A percentile compares a stretch with the other conserved stretches of the same genome.
Conservation (phyloP, 2,797 vertebrate species). For the Astyanax mexicanus region DNA sequence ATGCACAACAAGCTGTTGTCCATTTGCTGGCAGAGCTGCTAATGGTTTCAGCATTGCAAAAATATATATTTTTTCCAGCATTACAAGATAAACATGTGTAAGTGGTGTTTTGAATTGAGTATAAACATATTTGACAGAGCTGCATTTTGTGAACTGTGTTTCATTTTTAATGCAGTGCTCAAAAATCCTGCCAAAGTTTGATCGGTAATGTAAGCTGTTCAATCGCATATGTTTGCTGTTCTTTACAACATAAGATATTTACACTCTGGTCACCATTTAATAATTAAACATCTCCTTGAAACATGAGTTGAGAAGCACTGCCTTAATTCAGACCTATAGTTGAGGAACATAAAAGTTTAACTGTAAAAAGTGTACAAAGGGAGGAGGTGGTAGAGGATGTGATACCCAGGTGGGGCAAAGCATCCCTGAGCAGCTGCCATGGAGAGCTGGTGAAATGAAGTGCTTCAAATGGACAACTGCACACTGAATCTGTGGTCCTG, state of each 20-base stretch:
- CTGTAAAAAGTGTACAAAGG: slow-evolving; percentile 9
- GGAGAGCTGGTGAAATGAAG: slow-evolving; percentile 62
- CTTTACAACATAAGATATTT: background rate
- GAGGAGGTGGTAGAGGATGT: slow-evolving; percentile 55
- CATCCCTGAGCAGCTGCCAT: slow-evolving; percentile 68
- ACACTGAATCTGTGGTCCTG: slow-evolving; percentile 72
- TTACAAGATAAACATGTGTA: too few relatives aligned
- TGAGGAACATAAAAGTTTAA: slow-evolving; percentile 24
- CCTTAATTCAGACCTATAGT: background rate
- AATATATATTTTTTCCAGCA: too few relatives aligned
- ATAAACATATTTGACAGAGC: background rate
- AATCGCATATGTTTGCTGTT: background rate
- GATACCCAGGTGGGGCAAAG: slow-evolving; percentile 49
- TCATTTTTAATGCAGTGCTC: background rate
- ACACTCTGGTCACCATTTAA: background rate
- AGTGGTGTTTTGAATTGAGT: too few relatives aligned
- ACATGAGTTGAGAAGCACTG: background rate
- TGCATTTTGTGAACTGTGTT: background rate
- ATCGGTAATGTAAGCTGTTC: background rate
- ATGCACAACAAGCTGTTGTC: background rate
- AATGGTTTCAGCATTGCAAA: too few relatives aligned
- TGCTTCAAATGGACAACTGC: slow-evolving; percentile 69
- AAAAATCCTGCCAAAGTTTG: background rate
- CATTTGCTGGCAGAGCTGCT: background rate
- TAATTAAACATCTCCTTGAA: background rate